Evolutionary conservation across 2,888 invertebrate genomes (phyloP).

Genomic region (Helicoverpa assulta): DNA sequence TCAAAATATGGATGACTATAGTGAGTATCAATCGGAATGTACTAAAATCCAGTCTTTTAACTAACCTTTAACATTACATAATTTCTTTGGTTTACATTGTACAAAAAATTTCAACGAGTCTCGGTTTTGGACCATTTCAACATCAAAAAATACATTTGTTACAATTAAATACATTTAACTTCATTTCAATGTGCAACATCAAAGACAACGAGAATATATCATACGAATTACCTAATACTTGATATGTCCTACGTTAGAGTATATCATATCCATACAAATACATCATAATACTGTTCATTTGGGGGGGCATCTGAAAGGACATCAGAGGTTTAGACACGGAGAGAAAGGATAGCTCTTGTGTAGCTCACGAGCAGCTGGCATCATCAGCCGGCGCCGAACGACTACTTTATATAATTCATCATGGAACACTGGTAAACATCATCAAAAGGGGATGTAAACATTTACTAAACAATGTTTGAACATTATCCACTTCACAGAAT

Average conservation of each 20-base stretch:
- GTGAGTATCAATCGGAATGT: slow-evolving; percentile 66
- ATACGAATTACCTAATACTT: slow-evolving; percentile 59
- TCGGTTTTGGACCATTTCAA: slow-evolving; percentile 67
- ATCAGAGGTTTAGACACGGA: slow-evolving; percentile 55
- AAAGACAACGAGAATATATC: slow-evolving; percentile 63
- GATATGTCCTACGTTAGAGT: slow-evolving; percentile 65
- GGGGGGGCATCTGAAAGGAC: slow-evolving; percentile 58
- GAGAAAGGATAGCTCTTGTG: slow-evolving; percentile 43
- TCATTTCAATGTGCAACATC: slow-evolving; percentile 64
- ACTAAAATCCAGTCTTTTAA: slow-evolving; percentile 69
- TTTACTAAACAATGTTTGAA: slow-evolving; percentile 47
- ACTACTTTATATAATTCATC: slow-evolving; percentile 48
- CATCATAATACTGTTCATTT: slow-evolving; percentile 59
- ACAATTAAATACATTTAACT: slow-evolving; percentile 64
- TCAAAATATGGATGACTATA: slow-evolving; percentile 71
- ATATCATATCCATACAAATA: slow-evolving; percentile 60
- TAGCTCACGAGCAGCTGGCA: slow-evolving; percentile 44
- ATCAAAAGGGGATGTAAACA: slow-evolving; percentile 47
- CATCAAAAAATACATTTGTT: slow-evolving; percentile 74
- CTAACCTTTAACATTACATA: slow-evolving; percentile 64
- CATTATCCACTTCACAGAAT: slow-evolving; percentile 43
- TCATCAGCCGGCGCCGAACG: slow-evolving; percentile 29
- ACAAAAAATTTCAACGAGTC: slow-evolving; percentile 61
- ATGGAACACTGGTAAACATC: slow-evolving; percentile 42
- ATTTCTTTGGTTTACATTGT: slow-evolving; percentile 61